phyloP scores from a whole-genome alignment of 2,797 vertebrate species.

The Scomberomorus guttatus region DNA sequence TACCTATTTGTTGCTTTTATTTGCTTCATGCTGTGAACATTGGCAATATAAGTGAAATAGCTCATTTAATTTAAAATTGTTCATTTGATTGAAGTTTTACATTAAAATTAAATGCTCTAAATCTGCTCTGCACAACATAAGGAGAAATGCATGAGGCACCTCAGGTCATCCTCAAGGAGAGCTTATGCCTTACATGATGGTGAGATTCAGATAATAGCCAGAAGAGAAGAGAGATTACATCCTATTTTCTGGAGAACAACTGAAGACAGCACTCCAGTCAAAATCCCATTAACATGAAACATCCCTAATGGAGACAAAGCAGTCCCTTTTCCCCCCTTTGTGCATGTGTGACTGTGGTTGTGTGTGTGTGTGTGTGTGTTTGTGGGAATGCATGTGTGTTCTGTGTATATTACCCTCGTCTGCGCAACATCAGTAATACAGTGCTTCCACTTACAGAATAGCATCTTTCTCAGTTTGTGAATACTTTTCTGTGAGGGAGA shows the following conservation, averaged over 20 bases:
- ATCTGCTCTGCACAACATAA: background rate
- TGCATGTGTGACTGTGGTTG: constrained; percentile 20
- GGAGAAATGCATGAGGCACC: background rate
- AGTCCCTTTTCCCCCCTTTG: constrained; percentile 59
- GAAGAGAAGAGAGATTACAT: constrained; percentile 15
- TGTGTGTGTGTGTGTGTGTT: background rate
- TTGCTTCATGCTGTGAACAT: background rate
- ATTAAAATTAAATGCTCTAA: too few species aligned
- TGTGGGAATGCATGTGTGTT: constrained; percentile 33
- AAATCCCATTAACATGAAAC: constrained; percentile 69
- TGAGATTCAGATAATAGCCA: constrained; percentile 20
- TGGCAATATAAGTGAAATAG: too few species aligned
- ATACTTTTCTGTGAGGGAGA: constrained; percentile 76
- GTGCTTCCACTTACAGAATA: constrained; percentile 70
- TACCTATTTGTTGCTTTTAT: background rate
- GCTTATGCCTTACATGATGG: background rate
- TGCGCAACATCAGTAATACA: constrained; percentile 70
- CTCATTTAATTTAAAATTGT: too few species aligned
- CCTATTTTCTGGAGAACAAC: constrained; percentile 46
- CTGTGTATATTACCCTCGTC: constrained; percentile 66
- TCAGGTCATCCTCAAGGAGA: background rate
- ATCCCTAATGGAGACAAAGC: constrained; percentile 77
- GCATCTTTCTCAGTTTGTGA: constrained; percentile 77
- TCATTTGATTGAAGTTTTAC: background rate
- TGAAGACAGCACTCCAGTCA: constrained; percentile 41